These are phyloP conservation scores for Pygmarrhopalites habei DNA, from an alignment of 1,140 invertebrate genomes.

Conservation along the genomic window DNA sequence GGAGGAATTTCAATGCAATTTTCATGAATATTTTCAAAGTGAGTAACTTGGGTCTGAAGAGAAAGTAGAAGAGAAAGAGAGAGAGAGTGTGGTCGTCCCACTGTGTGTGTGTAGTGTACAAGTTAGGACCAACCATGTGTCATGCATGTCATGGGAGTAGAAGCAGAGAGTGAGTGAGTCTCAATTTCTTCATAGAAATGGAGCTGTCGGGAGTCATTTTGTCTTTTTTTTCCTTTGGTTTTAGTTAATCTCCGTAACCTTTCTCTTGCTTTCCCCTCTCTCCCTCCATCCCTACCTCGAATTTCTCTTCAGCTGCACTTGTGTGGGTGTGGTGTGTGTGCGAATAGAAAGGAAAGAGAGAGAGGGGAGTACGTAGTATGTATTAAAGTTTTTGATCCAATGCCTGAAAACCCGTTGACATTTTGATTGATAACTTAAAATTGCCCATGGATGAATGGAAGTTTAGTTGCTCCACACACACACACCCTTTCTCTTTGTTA, in stretches of 20 bases:
- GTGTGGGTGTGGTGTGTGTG: background rate
- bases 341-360: background rate
- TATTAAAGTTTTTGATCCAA: background rate
- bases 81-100: too few relatives aligned
- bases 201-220: conserved; percentile 3
- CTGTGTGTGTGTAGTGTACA: too few relatives aligned
- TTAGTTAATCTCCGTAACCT: background rate
- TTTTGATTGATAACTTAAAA: conserved; percentile 37
- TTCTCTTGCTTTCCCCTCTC: conserved; percentile 1
- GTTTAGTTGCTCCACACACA: conserved; percentile 1
- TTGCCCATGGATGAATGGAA: conserved; percentile 28
- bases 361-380: background rate
- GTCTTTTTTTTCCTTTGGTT: background rate
- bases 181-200: background rate
- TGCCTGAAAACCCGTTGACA: conserved; percentile 23
- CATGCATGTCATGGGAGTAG: background rate
- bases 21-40: too few relatives aligned
- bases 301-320: background rate
- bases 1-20: too few relatives aligned
- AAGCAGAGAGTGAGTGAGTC: background rate
- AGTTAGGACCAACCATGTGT: too few relatives aligned
- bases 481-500: too few relatives aligned
- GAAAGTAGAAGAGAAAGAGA: too few relatives aligned
- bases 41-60: too few relatives aligned
- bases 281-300: background rate